Base-by-base conservation (phyloP, 1,140 invertebrate genomes). In the Cydia strobilella region DNA sequence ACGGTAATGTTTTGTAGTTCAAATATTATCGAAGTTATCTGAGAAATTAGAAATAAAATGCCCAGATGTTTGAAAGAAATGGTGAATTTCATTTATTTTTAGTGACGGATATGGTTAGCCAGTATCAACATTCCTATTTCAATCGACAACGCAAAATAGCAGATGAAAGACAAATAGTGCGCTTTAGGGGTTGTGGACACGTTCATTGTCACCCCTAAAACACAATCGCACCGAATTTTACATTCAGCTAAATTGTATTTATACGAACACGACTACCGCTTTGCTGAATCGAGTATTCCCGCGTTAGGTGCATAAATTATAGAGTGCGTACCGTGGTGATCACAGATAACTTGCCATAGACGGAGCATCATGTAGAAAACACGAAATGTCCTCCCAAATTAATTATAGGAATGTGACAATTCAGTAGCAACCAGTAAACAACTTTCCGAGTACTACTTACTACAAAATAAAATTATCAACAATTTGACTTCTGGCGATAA, bases 221-320 rank as follows among this genome's bases (percentile, higher is more conserved):
- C 54, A 59, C 54, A 59, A 23, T 59, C 54, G 54, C 54, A 12
- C 54, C 51, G 20, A 20, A 23, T 59, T 59, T 59, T 59, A 59
- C 54, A 59, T 59, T 20, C 54, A 54, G 5, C 51, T 9, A 20
- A 59, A 59, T 59, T 59, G 20, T 59, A 59, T 23, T 59, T 23
- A n/a, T 23, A 59, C 54, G 54, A 59, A 59, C 65, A 69, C 13
- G 27, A 18, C 59, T 31, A 35, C 23, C 65, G 65, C 31, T 69
- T 69, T 69, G 65, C 65, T 35, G 65, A 69, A 69, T 69, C 65
- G 71, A 7, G 45, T 12, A 25, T 51, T 18, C 71, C 4, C 45
- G 39, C 42, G 74, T 79, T 80, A 81, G 74, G 74, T 77, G 77
- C 79, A 81, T 81, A 79, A 81, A 81, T 81, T 81, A 79, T 74